Evolutionary conservation across 37 sponge, comb jelly and placozoan species (phyloP).

Genomic region (Ianthella basta): DNA sequence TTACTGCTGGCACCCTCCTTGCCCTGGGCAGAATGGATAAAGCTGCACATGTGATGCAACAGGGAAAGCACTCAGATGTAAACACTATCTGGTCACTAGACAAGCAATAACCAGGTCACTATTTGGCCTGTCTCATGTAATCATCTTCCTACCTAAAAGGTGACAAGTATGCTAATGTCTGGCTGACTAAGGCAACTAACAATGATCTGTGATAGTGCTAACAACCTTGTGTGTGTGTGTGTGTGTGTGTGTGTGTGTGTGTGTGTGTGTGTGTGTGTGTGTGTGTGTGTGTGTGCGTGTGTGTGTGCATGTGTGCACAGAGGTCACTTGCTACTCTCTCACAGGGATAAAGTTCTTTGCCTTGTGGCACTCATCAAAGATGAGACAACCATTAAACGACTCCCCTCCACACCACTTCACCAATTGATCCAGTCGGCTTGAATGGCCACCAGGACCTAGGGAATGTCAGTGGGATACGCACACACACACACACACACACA

Average conservation of each 20-base stretch:
- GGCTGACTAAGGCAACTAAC: too few relatives aligned
- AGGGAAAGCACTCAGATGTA: background rate
- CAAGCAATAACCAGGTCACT: too few relatives aligned
- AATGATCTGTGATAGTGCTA: too few relatives aligned
- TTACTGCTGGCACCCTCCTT: slow-evolving; percentile 64
- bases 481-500: background rate
- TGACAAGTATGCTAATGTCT: too few relatives aligned
- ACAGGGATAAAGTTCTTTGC: slow-evolving; percentile 64
- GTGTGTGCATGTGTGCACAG: background rate
- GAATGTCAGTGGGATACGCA: background rate
- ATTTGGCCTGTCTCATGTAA: too few relatives aligned
- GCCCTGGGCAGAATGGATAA: background rate
- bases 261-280: too few relatives aligned
- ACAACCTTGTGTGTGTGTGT: too few relatives aligned
- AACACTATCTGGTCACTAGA: too few relatives aligned
- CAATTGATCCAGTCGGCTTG: slow-evolving; percentile 58
- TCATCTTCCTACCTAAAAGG: too few relatives aligned
- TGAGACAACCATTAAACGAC: slow-evolving; percentile 55
- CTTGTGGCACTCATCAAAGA: slow-evolving; percentile 75
- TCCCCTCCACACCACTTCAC: slow-evolving; percentile 67
- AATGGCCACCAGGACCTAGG: background rate
- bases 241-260: too few relatives aligned
- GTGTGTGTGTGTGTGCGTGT: too few relatives aligned
- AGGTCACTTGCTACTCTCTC: background rate
- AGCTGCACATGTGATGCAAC: background rate